phyloP scores from a whole-genome alignment of 2,888 invertebrate species.

The Gari tellinella region DNA sequence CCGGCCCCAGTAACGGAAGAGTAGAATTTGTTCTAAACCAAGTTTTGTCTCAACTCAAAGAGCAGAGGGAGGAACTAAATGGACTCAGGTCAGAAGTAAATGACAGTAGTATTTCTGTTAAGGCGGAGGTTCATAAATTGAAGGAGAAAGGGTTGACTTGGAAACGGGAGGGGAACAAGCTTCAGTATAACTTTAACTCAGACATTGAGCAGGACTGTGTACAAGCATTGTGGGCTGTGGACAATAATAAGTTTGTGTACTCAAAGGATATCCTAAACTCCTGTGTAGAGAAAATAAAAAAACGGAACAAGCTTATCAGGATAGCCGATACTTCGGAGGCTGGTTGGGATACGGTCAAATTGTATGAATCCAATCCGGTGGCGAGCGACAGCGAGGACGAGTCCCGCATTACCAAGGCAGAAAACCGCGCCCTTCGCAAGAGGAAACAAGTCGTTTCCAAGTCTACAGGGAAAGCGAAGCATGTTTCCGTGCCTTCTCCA shows the following conservation, averaged over 20 bases:
- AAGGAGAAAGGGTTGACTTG: conserved; percentile 14
- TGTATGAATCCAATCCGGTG: conserved; percentile 30
- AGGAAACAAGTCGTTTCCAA: conserved; percentile 2
- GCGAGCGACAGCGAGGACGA: conserved; percentile 46
- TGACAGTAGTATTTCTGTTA: not conserved
- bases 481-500: not conserved
- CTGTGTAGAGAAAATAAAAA: conserved; percentile 32
- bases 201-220: not conserved
- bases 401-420: conserved; percentile 15
- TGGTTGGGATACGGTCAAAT: conserved; percentile 26
- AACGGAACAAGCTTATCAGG: no score
- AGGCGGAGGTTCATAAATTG: not conserved
- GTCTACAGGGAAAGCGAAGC: not conserved
- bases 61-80: not conserved
- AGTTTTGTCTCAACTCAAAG: not conserved
- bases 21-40: no score
- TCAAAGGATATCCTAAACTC: conserved; percentile 2
- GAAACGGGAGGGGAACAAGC: conserved; percentile 16
- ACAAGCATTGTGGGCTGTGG: conserved; percentile 23
- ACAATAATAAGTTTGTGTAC: conserved; percentile 15
- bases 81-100: not conserved
- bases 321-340: conserved; percentile 40
- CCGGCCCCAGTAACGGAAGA: no score
- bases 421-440: conserved; percentile 22
- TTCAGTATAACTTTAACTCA: conserved; percentile 17